These are phyloP conservation scores for Cranoglanis bouderius DNA, from an alignment of 2,113 vertebrate genomes.

Conservation along the genomic window DNA sequence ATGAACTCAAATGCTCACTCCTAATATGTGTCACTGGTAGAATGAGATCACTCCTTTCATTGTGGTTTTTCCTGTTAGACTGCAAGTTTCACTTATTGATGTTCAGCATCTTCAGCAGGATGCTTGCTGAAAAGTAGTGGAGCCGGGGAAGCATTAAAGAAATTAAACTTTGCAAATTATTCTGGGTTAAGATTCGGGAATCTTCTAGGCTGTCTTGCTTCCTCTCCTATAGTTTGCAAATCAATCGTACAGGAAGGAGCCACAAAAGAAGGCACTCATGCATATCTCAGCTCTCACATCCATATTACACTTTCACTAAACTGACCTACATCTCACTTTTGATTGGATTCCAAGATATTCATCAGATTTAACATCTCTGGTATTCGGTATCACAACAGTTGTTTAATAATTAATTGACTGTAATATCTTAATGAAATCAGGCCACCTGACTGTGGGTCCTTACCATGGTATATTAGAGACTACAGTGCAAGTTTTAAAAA, in stretches of 20 bases:
- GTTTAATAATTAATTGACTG: not conserved
- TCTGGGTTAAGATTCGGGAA: slow-evolving; percentile 61
- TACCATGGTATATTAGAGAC: slow-evolving; percentile 39
- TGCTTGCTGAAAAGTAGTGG: slow-evolving; percentile 55
- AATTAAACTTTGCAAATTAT: slow-evolving; percentile 72
- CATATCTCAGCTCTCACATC: slow-evolving; percentile 10
- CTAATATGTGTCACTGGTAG: not conserved
- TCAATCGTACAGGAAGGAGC: slow-evolving; percentile 7
- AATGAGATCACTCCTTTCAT: slow-evolving; percentile 13
- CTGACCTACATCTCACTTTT: not conserved
- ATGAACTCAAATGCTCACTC: not conserved
- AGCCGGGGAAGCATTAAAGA: slow-evolving; percentile 61
- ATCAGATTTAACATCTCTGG: not conserved
- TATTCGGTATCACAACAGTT: not conserved
- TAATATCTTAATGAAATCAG: not conserved
- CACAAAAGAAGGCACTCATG: not conserved
- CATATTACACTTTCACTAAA: not conserved
- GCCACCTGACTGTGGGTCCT: not conserved
- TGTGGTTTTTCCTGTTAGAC: slow-evolving; percentile 14
- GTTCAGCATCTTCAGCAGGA: slow-evolving; percentile 61
- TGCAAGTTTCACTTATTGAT: slow-evolving; percentile 32
- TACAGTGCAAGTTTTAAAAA: slow-evolving; percentile 8
- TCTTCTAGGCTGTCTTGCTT: slow-evolving; percentile 27
- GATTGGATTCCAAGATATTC: not conserved
- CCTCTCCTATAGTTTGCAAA: slow-evolving; percentile 2